Evolutionary conservation across 1,140 invertebrate species (phyloP).

Genomic region (Drosophila neocordata): DNA sequence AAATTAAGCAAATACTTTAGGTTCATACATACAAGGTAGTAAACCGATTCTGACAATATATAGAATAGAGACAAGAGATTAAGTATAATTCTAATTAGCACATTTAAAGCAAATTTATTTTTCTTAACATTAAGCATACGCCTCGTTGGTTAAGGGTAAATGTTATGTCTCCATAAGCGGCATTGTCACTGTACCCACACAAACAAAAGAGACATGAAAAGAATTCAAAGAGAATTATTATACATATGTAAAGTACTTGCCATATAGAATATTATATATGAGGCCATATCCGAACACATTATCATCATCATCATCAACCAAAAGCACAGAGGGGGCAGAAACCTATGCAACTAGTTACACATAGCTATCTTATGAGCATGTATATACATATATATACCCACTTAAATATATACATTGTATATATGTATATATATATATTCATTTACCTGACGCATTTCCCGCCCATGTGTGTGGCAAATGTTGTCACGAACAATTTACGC

Average conservation of each 20-base stretch:
- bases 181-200: neutral
- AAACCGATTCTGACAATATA: too few relatives aligned
- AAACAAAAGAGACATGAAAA: neutral
- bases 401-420: neutral
- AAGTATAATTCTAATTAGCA: neutral
- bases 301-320: slow-evolving; percentile 1
- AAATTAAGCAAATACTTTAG: too few relatives aligned
- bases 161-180: neutral
- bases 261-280: slow-evolving; percentile 3
- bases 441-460: slow-evolving; percentile 61
- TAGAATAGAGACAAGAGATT: neutral
- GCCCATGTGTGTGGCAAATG: slow-evolving; percentile 16
- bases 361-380: neutral
- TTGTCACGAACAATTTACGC: slow-evolving; percentile 67
- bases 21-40: too few relatives aligned
- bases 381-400: neutral
- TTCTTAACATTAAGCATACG: neutral
- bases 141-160: neutral
- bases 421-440: slow-evolving; percentile 23
- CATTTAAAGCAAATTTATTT: neutral
- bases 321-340: neutral
- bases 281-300: neutral
- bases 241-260: slow-evolving; percentile 8
- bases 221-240: slow-evolving; percentile 4
- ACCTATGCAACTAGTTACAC: slow-evolving; percentile 1